Conservation (phyloP, 1,140 invertebrate genomes). For the Xylocopa sonorina region DNA sequence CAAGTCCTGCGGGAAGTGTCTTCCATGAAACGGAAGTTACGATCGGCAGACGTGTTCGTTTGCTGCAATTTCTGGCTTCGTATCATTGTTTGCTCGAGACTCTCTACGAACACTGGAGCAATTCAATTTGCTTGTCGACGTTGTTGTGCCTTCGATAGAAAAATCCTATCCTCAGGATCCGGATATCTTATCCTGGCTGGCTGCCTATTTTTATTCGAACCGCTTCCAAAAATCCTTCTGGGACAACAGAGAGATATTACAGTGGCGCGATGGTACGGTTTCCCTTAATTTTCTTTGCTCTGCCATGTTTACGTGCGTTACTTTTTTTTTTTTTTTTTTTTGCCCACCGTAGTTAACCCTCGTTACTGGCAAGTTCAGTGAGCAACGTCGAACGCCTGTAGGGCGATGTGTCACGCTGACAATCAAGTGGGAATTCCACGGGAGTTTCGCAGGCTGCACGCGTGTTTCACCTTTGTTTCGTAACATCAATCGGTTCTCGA, state of each 20-base stretch:
- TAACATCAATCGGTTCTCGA: slow-evolving; percentile 17
- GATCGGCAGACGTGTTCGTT: no score
- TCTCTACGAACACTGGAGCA: no score
- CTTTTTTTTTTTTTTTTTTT: no score
- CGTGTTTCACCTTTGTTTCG: no score
- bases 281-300: no score
- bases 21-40: no score
- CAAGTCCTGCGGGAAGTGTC: no score
- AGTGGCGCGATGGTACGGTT: no score
- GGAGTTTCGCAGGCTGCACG: neutral
- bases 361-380: neutral
- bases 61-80: neutral
- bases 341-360: no score
- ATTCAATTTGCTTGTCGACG: slow-evolving; percentile 35
- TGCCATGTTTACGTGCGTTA: no score
- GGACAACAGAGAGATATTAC: neutral
- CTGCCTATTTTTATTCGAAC: slow-evolving; percentile 36
- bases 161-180: slow-evolving; percentile 16
- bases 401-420: slow-evolving; percentile 2
- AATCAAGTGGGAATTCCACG: neutral
- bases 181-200: slow-evolving; percentile 31
- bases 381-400: neutral
- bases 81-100: slow-evolving; percentile 29
- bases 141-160: slow-evolving; percentile 20
- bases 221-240: slow-evolving; percentile 12